These are phyloP conservation scores for Cheilosia scutellata DNA, from an alignment of 2,888 invertebrate genomes.

Conservation along the genomic window DNA sequence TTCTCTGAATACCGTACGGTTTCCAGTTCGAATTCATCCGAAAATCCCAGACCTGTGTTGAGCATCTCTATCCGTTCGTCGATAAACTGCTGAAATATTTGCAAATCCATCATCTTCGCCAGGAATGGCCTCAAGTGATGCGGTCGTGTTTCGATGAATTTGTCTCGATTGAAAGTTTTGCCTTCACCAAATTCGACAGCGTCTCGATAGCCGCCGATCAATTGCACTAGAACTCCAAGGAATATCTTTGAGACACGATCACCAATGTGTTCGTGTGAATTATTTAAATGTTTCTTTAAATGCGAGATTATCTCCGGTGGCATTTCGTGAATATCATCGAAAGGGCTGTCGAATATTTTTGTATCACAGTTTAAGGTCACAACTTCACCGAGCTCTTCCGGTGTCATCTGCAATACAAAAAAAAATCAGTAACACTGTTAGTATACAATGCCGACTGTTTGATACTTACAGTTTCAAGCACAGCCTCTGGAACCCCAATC, in stretches of 20 bases:
- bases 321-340: constrained; percentile 94
- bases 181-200: constrained; percentile 91
- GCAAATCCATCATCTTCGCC: constrained; percentile 94
- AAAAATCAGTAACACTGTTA: background rate
- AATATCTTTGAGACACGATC: constrained; percentile 97
- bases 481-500: constrained; percentile 95
- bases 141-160: constrained; percentile 94
- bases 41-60: constrained; percentile 96
- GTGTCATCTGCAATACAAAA: constrained; percentile 85
- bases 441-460: background rate
- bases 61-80: constrained; percentile 96
- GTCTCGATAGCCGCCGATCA: constrained; percentile 97
- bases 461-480: constrained; percentile 87
- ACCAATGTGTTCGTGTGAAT: constrained; percentile 89
- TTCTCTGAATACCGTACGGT: constrained; percentile 86
- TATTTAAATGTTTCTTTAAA: constrained; percentile 83
- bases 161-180: constrained; percentile 92
- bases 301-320: constrained; percentile 93
- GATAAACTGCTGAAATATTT: constrained; percentile 97
- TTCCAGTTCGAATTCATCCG: constrained; percentile 98
- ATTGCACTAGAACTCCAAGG: constrained; percentile 92
- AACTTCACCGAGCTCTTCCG: constrained; percentile 95
- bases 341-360: constrained; percentile 93
- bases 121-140: constrained; percentile 94
- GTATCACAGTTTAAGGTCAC: constrained; percentile 97